Base-by-base conservation (phyloP, 2,797 vertebrate genomes). In the Enteromius fasciolatus region DNA sequence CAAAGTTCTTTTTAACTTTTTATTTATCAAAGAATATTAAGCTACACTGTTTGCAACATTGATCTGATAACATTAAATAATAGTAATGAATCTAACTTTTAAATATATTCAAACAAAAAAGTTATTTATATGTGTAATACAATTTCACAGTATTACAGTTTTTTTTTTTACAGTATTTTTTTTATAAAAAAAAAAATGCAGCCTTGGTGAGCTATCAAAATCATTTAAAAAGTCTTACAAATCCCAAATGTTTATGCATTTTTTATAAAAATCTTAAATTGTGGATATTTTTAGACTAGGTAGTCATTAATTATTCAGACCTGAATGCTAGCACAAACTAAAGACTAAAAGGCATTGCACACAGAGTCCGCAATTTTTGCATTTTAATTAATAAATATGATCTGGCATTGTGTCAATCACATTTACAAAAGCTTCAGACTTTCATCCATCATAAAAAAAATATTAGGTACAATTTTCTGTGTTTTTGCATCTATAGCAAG, bases 151-250 rank as follows among this genome's bases (percentile, higher is more conserved):
- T 39, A 59, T 59, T 75, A 5, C 50, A 4, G 72, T 36, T 75
- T 75, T 17, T 46, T 17, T 46, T 44, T 75, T 23, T 39, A 25
- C 73, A 25, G 31, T 23, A 57, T 75, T 75, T 63, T 75, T 41
- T 41, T 8, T 41, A 39, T 6, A 36, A 36, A 36, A 39, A 39
- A 39, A 41, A 41, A 41, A 11, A 44, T 36, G 67, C 25, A 52
- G 46, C 23, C 2, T 36, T 17, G n/a, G 50, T 57, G 14, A 48
- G 23, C 23, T 14, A 6, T 17, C 25, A 50, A 18, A 17, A 28
- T 25, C 23, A 70, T 9, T 68, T 23, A 5, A 69, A 70, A 48
- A 52, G 3, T n/a, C 28, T 6, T 23, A 57, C 7, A 14, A 9
- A 39, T 17, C 33, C 7, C n/a, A 75, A 15, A 39, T 52, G n/a